These are phyloP conservation scores for Eretmocerus hayati DNA, from an alignment of 2,888 invertebrate species.

Conservation along the genomic window DNA sequence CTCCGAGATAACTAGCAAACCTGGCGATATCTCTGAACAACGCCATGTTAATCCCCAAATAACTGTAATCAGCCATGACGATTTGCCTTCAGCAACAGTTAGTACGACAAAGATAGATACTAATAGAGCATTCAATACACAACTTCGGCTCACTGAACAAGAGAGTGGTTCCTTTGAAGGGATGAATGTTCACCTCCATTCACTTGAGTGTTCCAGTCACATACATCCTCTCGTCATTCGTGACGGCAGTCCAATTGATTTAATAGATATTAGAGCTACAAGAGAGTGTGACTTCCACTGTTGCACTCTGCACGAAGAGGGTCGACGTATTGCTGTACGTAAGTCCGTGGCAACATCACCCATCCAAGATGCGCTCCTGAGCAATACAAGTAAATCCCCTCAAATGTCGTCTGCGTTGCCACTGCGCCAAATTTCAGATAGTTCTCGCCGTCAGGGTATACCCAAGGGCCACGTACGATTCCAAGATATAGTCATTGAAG, in stretches of 20 bases:
- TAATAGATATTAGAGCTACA: conserved; percentile 49
- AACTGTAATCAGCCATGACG: conserved; percentile 91
- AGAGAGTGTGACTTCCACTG: conserved; percentile 92
- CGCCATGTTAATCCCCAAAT: conserved; percentile 72
- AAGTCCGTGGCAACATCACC: conserved; percentile 90
- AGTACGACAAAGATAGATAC: conserved; percentile 43
- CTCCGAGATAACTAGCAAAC: conserved; percentile 59
- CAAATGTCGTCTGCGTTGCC: conserved; percentile 59
- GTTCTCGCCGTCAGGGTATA: conserved; percentile 49
- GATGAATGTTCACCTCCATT: conserved; percentile 72
- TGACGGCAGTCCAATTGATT: conserved; percentile 58
- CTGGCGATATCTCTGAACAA: conserved; percentile 35
- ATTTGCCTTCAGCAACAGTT: conserved; percentile 54
- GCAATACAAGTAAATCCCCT: conserved; percentile 36
- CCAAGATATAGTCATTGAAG: conserved; percentile 68
- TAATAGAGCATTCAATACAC: conserved; percentile 35
- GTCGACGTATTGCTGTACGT: conserved; percentile 83
- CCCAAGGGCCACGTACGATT: conserved; percentile 77
- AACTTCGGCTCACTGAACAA: conserved; percentile 50
- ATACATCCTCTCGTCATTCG: conserved; percentile 63
- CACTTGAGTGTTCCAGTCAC: conserved; percentile 69
- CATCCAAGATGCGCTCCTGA: conserved; percentile 63
- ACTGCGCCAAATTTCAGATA: conserved; percentile 47
- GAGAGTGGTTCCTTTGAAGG: conserved; percentile 60
- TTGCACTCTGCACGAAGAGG: conserved; percentile 89